Base-by-base conservation (phyloP, 2,888 invertebrate species). In the Uropetala carovei region DNA sequence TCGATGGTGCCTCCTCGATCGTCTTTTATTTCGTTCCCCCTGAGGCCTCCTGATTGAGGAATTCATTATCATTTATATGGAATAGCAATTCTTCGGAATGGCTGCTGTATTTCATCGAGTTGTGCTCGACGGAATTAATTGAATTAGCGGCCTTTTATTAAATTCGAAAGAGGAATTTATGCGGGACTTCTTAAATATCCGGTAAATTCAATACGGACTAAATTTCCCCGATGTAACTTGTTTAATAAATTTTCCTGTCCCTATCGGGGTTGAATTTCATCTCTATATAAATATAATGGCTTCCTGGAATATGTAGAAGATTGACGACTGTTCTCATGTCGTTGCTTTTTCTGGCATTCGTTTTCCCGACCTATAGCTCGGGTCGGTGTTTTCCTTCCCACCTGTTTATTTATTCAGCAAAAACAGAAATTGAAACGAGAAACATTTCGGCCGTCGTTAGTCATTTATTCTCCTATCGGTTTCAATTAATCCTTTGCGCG, bases 151-250 rank as follows among this genome's bases (percentile, higher is more conserved):
- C 22, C 75, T 3, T 13, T 75, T 75, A 75, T 75, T 75, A 75
- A 22, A 75, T 75, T 14, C 75, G 22, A 75, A 75, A 75, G 75
- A 22, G 13, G 27, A 75, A 75, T 75, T 75, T 75, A 75, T 75
- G 22, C 75, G 75, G 22, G 22, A 14, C 75, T 75, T 22, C 22
- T 27, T 27, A 75, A 75, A 75, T 75, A 75, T 13, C n/a, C 75
- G 13, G 22, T 75, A 75, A 75, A 75, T 75, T 75, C 75, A 22
- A 13, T 11, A 4, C 75, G 18, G 22, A 27, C 22, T 22, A 11
- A 27, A 75, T 27, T 27, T 75, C 75, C 27, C 27, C 75, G 27
- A 27, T 75, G 22, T 13, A 27, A 75, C 22, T 75, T 75, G 22
- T 75, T 75, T 27, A 75, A 75, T 75, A 75, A 75, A 27, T 75